Percentiles rank a stretch among this genome's conserved stretches.
These are phyloP conservation scores for Lates calcarifer DNA, from an alignment of 2,113 vertebrate species.

Conservation along the genomic window DNA sequence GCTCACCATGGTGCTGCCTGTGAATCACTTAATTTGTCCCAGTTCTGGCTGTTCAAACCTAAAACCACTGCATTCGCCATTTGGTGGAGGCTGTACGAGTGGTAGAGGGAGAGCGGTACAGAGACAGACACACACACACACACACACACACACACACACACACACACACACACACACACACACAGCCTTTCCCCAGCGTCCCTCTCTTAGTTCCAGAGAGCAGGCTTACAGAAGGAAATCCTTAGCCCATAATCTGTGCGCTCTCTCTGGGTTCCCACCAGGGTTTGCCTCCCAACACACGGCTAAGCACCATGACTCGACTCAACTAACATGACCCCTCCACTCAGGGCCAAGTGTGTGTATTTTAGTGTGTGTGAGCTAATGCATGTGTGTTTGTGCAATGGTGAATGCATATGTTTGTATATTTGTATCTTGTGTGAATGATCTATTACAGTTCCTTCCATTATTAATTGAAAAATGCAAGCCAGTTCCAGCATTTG, in stretches of 20 bases:
- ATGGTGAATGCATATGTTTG: neutral
- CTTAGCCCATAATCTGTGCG: constrained; percentile 69
- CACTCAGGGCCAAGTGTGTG: constrained; percentile 37
- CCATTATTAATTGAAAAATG: neutral
- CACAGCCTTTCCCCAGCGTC: constrained; percentile 37
- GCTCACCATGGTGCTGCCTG: neutral
- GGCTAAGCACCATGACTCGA: constrained; percentile 60
- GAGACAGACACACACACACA: neutral
- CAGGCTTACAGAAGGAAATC: constrained; percentile 67
- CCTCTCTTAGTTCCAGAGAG: constrained; percentile 68
- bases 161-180: constrained; percentile 9
- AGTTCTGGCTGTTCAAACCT: neutral
- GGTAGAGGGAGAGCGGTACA: neutral
- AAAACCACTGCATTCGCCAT: constrained; percentile 8
- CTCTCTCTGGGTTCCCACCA: constrained; percentile 63
- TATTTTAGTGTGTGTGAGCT: neutral
- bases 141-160: constrained; percentile 8
- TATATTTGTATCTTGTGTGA: neutral
- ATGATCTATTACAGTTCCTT: neutral
- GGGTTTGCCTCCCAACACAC: constrained; percentile 49
- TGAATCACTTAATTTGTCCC: neutral
- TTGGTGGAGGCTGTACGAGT: neutral
- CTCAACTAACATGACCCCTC: constrained; percentile 58
- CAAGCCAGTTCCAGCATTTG: neutral
- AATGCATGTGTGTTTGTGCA: neutral